Conservation (phyloP, 2,113 vertebrate species). For the Festucalex cinctus region DNA sequence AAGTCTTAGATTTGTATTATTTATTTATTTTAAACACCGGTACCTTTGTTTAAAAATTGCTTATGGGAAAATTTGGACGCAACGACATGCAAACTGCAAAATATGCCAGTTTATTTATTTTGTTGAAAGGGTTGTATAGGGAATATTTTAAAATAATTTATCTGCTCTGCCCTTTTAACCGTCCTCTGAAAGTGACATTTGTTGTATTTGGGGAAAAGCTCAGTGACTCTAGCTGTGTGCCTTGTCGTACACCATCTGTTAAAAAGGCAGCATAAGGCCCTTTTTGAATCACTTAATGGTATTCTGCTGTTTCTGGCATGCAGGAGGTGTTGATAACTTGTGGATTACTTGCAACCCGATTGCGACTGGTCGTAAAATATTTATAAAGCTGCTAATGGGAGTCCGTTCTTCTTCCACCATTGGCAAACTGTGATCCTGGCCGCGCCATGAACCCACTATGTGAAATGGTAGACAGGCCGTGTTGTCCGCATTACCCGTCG, state of each 20-base stretch:
- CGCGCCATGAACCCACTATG: constrained; percentile 5
- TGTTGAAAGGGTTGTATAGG: too few species aligned
- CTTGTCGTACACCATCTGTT: background rate
- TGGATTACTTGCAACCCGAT: background rate
- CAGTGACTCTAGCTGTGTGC: background rate
- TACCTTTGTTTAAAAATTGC: too few species aligned
- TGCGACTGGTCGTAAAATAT: constrained; percentile 28
- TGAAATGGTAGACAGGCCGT: constrained; percentile 15
- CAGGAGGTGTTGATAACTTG: background rate
- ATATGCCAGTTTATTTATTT: too few species aligned
- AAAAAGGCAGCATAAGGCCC: too few species aligned
- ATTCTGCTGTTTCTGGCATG: background rate
- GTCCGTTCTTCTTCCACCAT: constrained; percentile 6
- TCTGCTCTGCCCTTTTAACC: too few species aligned
- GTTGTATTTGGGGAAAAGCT: background rate
- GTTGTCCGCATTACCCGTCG: constrained; percentile 19
- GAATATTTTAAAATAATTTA: too few species aligned
- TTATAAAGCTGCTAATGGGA: constrained; percentile 47
- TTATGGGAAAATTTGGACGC: too few species aligned
- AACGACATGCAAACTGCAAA: too few species aligned
- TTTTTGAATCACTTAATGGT: too few species aligned
- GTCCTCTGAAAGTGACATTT: background rate
- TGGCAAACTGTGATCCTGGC: constrained; percentile 20
- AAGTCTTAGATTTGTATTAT: too few species aligned
- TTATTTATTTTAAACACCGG: too few species aligned